These are phyloP conservation scores for Drosophila falleni DNA, from an alignment of 2,888 invertebrate genomes.

Conservation along the genomic window DNA sequence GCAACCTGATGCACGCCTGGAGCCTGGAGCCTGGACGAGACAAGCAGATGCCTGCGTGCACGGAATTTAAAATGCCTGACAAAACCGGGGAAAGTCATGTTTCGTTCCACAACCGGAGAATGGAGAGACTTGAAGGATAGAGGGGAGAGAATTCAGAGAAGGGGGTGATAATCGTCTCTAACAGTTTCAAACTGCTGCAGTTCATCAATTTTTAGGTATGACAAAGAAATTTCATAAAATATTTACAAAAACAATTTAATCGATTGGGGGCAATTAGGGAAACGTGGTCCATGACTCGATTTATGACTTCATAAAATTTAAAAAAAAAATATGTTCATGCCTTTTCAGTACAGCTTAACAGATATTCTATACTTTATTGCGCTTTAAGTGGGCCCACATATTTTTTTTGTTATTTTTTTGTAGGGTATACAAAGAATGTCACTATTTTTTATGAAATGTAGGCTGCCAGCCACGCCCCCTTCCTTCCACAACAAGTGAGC, in stretches of 20 bases:
- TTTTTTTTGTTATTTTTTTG: not conserved
- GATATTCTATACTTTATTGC: not conserved
- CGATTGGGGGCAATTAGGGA: constrained; percentile 4
- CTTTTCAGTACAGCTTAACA: not conserved
- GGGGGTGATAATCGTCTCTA: constrained; percentile 13
- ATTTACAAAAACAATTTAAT: constrained; percentile 10
- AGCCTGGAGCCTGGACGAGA: not conserved
- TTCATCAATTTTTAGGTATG: constrained; percentile 37
- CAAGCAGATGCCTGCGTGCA: constrained; percentile 29
- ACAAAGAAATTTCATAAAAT: constrained; percentile 18
- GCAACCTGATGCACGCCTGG: constrained; percentile 24
- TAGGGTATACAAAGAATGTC: not conserved
- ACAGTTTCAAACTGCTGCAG: constrained; percentile 44
- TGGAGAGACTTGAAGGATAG: not conserved
- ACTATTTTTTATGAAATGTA: not conserved
- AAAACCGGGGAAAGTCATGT: constrained; percentile 35
- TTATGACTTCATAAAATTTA: not conserved
- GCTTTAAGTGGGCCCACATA: not conserved
- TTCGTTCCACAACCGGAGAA: not conserved
- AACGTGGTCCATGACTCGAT: not conserved
- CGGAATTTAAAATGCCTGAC: constrained; percentile 46
- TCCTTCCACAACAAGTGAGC: not conserved
- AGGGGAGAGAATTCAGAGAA: not conserved
- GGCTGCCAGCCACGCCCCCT: not conserved
- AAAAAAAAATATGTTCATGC: not conserved